Conservation (phyloP, 1,140 invertebrate species). For the Chlorops oryzae region DNA sequence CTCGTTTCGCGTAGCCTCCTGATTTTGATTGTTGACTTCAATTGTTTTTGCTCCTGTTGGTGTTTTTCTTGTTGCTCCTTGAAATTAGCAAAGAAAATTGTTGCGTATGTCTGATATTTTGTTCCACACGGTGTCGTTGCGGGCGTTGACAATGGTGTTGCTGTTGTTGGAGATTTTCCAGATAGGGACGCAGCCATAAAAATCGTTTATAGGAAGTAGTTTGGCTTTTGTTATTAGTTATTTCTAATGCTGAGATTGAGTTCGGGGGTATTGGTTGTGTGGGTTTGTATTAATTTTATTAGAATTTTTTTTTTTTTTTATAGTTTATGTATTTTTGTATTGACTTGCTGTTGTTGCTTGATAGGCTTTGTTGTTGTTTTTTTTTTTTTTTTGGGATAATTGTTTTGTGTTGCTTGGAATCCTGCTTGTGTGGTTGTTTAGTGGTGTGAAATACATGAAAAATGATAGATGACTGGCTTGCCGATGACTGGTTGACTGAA, state of each 20-base stretch:
- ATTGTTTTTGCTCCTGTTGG: slow-evolving; percentile 24
- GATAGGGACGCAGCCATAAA: too few species aligned
- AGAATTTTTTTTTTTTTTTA: background rate
- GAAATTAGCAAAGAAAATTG: slow-evolving; percentile 46
- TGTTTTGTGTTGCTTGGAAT: too few species aligned
- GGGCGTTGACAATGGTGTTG: slow-evolving; percentile 43
- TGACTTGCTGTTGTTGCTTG: background rate
- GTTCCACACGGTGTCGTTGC: slow-evolving; percentile 43
- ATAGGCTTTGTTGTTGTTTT: background rate
- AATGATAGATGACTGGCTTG: too few species aligned
- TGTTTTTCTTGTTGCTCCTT: slow-evolving; percentile 24
- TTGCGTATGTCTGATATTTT: slow-evolving; percentile 44
- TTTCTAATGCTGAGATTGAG: too few species aligned
- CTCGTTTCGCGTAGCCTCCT: slow-evolving; percentile 37
- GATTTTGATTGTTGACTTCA: slow-evolving; percentile 16
- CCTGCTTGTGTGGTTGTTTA: too few species aligned
- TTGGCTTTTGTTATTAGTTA: slow-evolving; percentile 48
- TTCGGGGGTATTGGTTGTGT: too few species aligned
- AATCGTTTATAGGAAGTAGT: slow-evolving; percentile 44
- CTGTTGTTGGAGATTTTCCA: too few species aligned
- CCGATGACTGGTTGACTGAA: too few species aligned
- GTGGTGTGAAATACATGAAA: too few species aligned
- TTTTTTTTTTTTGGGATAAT: slow-evolving; percentile 2
- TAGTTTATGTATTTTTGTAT: slow-evolving; percentile 2
- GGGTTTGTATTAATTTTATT: background rate